These are phyloP conservation scores for Macrocentrus cingulum DNA, from an alignment of 1,140 invertebrate species.

Conservation along the genomic window DNA sequence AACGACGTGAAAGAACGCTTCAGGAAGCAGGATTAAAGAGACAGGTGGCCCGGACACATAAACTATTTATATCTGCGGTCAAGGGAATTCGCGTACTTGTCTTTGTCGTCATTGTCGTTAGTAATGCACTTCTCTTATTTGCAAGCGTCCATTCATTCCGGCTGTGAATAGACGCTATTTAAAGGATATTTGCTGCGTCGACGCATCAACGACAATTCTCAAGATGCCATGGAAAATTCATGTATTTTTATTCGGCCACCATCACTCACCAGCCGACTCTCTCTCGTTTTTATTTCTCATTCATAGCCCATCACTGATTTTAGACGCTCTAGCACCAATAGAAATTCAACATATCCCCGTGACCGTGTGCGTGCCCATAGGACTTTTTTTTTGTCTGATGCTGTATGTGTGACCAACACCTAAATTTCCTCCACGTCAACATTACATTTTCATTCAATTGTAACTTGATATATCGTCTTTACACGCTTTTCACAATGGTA, in stretches of 20 bases:
- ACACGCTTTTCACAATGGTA: no score
- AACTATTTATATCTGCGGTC: constrained; percentile 18
- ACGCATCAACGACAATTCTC: constrained; percentile 10
- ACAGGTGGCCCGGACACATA: constrained; percentile 14
- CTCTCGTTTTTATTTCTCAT: background rate
- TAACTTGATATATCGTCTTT: no score
- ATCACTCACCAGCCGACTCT: no score
- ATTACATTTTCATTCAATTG: no score
- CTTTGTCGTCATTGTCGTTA: background rate
- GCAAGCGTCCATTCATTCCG: constrained; percentile 14
- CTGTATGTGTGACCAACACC: no score
- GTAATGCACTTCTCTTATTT: constrained; percentile 8
- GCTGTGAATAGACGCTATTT: constrained; percentile 29
- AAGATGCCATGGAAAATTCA: constrained; percentile 17
- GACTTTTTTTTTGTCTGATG: no score
- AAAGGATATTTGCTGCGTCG: constrained; percentile 9
- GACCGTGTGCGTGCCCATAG: no score
- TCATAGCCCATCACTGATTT: no score
- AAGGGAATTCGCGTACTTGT: constrained; percentile 1
- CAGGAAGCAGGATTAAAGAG: constrained; percentile 21
- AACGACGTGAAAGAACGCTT: constrained; percentile 13
- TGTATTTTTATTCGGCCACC: background rate
- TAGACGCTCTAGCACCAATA: no score
- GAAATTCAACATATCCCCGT: no score
- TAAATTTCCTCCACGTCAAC: no score